A percentile compares a stretch with the other conserved stretches of the same genome.
phyloP scores from a whole-genome alignment of 2,797 vertebrate species.

The Okamejei kenojei region DNA sequence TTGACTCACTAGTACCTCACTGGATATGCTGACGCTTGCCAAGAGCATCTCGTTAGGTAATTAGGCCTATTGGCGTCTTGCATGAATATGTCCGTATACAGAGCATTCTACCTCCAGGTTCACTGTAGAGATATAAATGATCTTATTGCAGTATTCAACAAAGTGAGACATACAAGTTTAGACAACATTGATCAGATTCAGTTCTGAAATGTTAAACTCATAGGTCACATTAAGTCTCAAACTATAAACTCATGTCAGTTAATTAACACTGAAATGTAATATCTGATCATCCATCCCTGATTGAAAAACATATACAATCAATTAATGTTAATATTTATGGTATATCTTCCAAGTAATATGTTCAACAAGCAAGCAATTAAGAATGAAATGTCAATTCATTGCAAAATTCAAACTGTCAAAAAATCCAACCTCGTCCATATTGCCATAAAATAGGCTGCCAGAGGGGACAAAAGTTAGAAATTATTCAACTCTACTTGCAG shows the following conservation, averaged over 20 bases:
- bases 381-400: background rate
- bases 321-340: background rate
- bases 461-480: constrained; percentile 24
- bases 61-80: background rate
- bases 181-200: background rate
- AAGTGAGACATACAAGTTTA: background rate
- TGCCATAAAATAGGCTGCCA: background rate
- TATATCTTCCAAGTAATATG: background rate
- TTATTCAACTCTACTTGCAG: background rate
- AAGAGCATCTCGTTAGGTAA: background rate
- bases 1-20: background rate
- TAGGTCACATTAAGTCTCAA: background rate
- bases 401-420: background rate
- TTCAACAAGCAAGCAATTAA: background rate
- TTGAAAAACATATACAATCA: background rate
- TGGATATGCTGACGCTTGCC: background rate
- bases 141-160: background rate
- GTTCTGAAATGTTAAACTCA: background rate
- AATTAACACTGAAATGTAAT: background rate
- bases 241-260: background rate
- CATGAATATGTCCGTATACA: background rate
- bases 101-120: background rate
- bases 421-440: background rate
- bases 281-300: background rate
- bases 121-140: background rate